Base-by-base conservation (phyloP, 2,888 invertebrate species). In the Dioctria rufipes region DNA sequence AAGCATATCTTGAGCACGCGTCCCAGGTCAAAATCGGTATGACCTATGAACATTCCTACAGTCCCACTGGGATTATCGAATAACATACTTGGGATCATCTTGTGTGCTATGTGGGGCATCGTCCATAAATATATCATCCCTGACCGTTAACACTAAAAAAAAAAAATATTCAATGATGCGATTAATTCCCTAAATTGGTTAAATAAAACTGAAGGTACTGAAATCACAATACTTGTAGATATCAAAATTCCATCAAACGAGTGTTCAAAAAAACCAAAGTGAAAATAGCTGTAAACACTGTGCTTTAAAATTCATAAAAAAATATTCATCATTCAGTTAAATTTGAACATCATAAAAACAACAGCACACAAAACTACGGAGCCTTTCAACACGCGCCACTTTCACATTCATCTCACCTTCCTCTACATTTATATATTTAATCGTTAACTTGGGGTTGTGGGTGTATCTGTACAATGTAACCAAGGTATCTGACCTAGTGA, bases 401-500 rank as follows among this genome's bases (percentile, higher is more conserved):
- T 73, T 73, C 58, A 25, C 13, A 58, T 73, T 42, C 54, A 61
- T 37, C n/a, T 39, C 61, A 25, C 25, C 25, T 39, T 13, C 37
- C 11, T 54, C 8, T 54, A 1, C 0, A 25, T 25, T 25, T 54
- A 54, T 54, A 3, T 54, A 39, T 6, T 61, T 2, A 6, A 49
- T 49, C 6, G 2, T 49, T 49, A 9, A 49, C 51, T 11, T n/a
- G 4, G 51, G 46, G 42, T 69, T 51, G 69, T 69, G 25, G 25
- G 25, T 25, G 25, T 25, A 25, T 0, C 25, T 25, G 2, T 25
- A 25, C 25, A 25, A 25, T 9, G 37, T 39, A 9, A 9, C 49
- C 42, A 58, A 58, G 42, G 73, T 43, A 73, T 60, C 37, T 73
- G 58, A 73, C 73, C 58, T n/a, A 60, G 73, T 73, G 58, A 73